Conservation (phyloP, 2,797 vertebrate species). For the Gymnothorax reevesii region DNA sequence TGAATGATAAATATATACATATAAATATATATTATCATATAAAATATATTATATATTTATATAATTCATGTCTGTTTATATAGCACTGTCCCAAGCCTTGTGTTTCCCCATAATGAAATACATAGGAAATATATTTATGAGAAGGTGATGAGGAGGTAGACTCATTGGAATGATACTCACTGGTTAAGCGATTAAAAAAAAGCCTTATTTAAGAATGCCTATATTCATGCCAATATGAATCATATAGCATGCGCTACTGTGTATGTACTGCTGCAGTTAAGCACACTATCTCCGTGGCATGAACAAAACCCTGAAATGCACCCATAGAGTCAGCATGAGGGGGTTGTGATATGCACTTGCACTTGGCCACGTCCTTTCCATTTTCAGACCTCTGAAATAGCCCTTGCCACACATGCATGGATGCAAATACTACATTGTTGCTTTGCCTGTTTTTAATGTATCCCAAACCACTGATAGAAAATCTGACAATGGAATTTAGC, state of each 20-base stretch:
- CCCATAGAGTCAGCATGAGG: background rate
- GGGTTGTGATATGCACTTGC: background rate
- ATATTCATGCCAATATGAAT: background rate
- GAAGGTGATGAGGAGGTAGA: conserved; percentile 17
- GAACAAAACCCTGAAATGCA: background rate
- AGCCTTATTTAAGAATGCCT: background rate
- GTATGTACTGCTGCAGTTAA: background rate
- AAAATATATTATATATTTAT: conserved; percentile 20
- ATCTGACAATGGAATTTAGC: background rate
- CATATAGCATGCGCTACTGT: background rate
- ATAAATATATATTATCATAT: conserved; percentile 26
- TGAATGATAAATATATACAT: conserved; percentile 22
- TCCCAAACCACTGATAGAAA: background rate
- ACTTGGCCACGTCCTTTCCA: background rate
- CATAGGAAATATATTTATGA: background rate
- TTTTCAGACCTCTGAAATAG: conserved; percentile 3
- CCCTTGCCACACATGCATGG: background rate
- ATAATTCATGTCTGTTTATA: conserved; percentile 17
- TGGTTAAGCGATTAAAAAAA: background rate
- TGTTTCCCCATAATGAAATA: background rate
- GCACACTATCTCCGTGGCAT: background rate
- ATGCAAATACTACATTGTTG: background rate
- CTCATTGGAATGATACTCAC: conserved; percentile 13
- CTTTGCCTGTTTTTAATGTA: background rate
- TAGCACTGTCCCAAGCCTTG: background rate